phyloP scores from a whole-genome alignment of 2,113 vertebrate species.

The Stigmatopora nigra region DNA sequence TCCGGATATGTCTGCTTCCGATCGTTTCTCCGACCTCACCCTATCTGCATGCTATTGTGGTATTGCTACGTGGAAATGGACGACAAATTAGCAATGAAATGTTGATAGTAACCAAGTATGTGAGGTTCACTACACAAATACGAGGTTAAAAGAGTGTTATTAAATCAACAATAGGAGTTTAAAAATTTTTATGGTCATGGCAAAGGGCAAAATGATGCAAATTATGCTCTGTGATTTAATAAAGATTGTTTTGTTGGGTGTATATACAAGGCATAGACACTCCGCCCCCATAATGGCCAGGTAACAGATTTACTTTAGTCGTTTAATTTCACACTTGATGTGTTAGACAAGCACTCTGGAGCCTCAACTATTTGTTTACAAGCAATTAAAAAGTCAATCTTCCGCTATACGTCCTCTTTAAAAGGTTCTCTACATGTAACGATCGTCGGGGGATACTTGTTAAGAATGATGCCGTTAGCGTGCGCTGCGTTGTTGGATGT shows the following conservation, averaged over 20 bases:
- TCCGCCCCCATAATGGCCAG: neutral
- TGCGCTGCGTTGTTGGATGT: neutral
- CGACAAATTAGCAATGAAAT: too few species aligned
- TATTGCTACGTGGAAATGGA: too few species aligned
- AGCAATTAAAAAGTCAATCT: constrained; percentile 6
- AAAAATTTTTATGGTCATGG: too few species aligned
- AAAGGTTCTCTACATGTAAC: neutral
- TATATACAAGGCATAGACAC: neutral
- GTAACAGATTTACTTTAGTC: constrained; percentile 1
- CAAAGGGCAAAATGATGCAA: neutral
- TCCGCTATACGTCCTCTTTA: neutral
- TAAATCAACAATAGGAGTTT: too few species aligned
- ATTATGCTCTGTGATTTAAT: neutral
- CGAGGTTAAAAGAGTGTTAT: too few species aligned
- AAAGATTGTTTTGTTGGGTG: neutral
- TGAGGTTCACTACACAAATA: too few species aligned
- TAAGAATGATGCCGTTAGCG: neutral
- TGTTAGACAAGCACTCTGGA: neutral
- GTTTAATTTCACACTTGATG: constrained; percentile 7
- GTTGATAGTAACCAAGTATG: too few species aligned
- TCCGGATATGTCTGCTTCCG: constrained; percentile 26
- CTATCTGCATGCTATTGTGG: neutral
- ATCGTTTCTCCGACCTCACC: constrained; percentile 15
- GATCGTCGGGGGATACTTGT: neutral
- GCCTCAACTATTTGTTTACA: constrained; percentile 3